Conservation (phyloP, 2,888 invertebrate genomes). For the Heliothis peltigera region DNA sequence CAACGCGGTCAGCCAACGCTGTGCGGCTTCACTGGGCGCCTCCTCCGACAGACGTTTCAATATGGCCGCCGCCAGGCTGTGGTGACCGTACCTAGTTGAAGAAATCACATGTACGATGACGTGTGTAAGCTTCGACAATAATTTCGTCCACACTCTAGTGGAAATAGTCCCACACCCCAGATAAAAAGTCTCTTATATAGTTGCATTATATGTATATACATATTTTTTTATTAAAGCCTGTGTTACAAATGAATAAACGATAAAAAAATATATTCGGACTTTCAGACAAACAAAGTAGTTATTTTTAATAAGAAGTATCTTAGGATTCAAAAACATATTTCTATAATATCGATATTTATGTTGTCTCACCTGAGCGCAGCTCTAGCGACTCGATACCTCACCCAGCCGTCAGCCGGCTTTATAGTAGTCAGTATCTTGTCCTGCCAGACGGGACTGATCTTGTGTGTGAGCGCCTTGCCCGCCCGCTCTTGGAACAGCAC, state of each 20-base stretch:
- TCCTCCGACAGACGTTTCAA: conserved; percentile 91
- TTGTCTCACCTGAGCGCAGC: conserved; percentile 94
- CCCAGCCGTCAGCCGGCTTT: conserved; percentile 93
- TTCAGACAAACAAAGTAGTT: no score
- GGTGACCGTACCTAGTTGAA: conserved; percentile 92
- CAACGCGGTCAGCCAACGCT: conserved; percentile 96
- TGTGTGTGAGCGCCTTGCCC: conserved; percentile 91
- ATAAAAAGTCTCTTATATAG: no score
- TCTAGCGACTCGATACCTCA: conserved; percentile 95
- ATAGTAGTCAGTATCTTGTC: conserved; percentile 86
- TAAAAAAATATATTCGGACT: no score
- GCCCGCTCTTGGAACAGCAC: conserved; percentile 95
- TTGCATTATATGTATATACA: no score
- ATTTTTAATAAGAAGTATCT: no score
- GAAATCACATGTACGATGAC: no score
- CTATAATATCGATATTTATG: background rate
- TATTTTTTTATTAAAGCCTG: no score
- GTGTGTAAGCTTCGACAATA: no score
- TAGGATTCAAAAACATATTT: no score
- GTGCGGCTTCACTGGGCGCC: conserved; percentile 96
- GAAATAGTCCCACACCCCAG: no score
- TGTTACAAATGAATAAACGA: no score
- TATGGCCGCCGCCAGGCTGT: conserved; percentile 92
- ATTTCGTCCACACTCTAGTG: no score
- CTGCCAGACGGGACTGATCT: conserved; percentile 72